phyloP scores from a whole-genome alignment of 2,888 invertebrate species.

The Apotomis betuletana region DNA sequence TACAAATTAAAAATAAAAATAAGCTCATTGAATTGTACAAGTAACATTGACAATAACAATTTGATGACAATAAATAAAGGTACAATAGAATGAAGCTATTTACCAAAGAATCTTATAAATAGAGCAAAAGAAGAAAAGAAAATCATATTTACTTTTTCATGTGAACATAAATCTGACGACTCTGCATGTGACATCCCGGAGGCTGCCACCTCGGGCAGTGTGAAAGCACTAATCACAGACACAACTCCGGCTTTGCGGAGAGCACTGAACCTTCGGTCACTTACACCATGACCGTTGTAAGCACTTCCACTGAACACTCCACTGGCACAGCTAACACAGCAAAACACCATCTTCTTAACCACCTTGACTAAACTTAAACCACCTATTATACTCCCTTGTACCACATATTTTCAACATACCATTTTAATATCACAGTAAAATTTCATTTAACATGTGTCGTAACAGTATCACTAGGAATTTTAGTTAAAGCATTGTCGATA shows the following conservation, averaged over 20 bases:
- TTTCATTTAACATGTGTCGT: constrained; percentile 60
- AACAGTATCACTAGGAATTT: constrained; percentile 77
- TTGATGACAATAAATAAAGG: constrained; percentile 39
- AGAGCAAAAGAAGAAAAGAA: constrained; percentile 67
- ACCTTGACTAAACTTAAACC: constrained; percentile 62
- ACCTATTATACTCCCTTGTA: constrained; percentile 77
- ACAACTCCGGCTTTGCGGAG: constrained; percentile 59
- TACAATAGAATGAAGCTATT: constrained; percentile 34
- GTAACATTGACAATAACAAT: constrained; percentile 18
- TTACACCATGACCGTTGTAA: constrained; percentile 31
- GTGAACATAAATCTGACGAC: constrained; percentile 55
- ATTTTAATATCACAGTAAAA: constrained; percentile 73
- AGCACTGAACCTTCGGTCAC: constrained; percentile 36
- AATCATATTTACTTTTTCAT: constrained; percentile 77
- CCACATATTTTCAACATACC: constrained; percentile 73
- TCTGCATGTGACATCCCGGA: constrained; percentile 50
- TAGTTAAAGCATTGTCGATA: constrained; percentile 84
- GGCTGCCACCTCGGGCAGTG: constrained; percentile 46
- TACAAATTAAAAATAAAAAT: constrained; percentile 20
- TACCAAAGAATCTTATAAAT: constrained; percentile 59
- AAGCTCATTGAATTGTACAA: constrained; percentile 16
- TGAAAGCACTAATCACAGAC: constrained; percentile 64
- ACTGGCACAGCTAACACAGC: constrained; percentile 66
- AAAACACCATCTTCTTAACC: constrained; percentile 67
- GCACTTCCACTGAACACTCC: constrained; percentile 72